These are phyloP conservation scores for Luidia sarsii DNA, from an alignment of 53 echinoderm and acorn worm species.

Conservation along the genomic window DNA sequence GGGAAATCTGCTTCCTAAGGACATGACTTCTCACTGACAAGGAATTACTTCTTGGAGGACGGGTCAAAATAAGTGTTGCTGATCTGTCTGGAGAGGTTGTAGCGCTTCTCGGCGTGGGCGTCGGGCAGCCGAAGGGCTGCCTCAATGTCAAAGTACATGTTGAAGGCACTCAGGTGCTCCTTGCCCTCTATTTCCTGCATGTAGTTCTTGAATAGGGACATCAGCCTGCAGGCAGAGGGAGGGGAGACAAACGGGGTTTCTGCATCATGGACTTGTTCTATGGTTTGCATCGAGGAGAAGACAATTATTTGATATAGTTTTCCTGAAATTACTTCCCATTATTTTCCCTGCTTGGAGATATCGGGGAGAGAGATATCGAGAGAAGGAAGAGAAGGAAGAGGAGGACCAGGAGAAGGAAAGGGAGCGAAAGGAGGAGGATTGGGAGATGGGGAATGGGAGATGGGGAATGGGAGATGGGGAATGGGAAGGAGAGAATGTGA, in stretches of 20 bases:
- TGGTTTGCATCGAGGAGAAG: background rate
- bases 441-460: too few relatives aligned
- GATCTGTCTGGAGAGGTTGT: conserved; percentile 71
- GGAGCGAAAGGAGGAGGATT: too few relatives aligned
- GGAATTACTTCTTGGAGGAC: conserved; percentile 79
- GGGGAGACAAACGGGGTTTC: too few relatives aligned
- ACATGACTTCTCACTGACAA: too few relatives aligned
- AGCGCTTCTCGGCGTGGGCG: conserved; percentile 84
- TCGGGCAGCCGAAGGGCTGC: conserved; percentile 78
- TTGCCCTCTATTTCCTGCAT: conserved; percentile 85
- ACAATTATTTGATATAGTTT: background rate
- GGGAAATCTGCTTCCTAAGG: too few relatives aligned
- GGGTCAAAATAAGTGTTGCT: conserved; percentile 81
- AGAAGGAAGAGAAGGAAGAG: too few relatives aligned
- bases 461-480: too few relatives aligned
- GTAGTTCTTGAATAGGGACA: conserved; percentile 85
- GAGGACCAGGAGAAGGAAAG: too few relatives aligned
- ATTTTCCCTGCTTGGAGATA: background rate
- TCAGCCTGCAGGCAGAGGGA: conserved; percentile 71
- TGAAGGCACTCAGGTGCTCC: conserved; percentile 65
- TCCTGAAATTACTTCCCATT: background rate
- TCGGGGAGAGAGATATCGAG: too few relatives aligned
- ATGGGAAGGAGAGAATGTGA: too few relatives aligned
- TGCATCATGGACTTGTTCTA: too few relatives aligned
- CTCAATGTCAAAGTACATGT: conserved; percentile 93